phyloP scores from a whole-genome alignment of 64 coral and sea anemone species.

The Montipora foliosa region DNA sequence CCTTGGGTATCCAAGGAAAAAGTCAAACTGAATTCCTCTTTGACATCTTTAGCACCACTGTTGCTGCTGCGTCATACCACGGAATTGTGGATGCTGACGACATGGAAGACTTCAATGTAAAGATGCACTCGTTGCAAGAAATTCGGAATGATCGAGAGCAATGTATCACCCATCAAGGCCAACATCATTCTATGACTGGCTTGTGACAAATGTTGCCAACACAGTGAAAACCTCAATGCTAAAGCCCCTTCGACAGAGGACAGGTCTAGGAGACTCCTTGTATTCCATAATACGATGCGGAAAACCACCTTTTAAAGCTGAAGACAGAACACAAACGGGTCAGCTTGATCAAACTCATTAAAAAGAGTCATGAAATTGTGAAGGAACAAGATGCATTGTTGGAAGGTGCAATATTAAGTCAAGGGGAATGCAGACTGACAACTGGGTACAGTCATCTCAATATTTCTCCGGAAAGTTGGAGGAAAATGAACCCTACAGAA shows the following conservation, averaged over 20 bases:
- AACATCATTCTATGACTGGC: conserved; percentile 57
- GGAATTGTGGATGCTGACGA: conserved; percentile 30
- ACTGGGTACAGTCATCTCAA: too few relatives aligned
- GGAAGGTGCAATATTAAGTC: too few relatives aligned
- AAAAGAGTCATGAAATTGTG: too few relatives aligned
- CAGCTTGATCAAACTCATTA: too few relatives aligned
- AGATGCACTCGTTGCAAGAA: conserved; percentile 11
- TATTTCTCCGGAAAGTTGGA: too few relatives aligned
- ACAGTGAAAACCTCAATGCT: conserved; percentile 43
- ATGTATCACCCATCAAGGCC: conserved; percentile 20
- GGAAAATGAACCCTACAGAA: too few relatives aligned
- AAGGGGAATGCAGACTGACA: too few relatives aligned
- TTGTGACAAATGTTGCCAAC: conserved; percentile 35
- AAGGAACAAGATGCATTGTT: too few relatives aligned
- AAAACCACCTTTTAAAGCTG: conserved; percentile 12
- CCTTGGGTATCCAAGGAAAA: conserved; percentile 14
- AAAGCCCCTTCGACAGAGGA: background rate
- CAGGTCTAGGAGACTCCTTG: conserved; percentile 30
- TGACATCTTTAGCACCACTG: conserved; percentile 20
- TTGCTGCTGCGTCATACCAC: background rate
- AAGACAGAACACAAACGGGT: too few relatives aligned
- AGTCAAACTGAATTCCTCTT: background rate
- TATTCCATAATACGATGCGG: conserved; percentile 46
- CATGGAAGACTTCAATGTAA: conserved; percentile 5
- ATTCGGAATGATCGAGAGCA: conserved; percentile 37